Percentiles rank a stretch among this genome's conserved stretches.
Conservation (phyloP, 2,113 vertebrate genomes). For the Xenopus laevis region DNA sequence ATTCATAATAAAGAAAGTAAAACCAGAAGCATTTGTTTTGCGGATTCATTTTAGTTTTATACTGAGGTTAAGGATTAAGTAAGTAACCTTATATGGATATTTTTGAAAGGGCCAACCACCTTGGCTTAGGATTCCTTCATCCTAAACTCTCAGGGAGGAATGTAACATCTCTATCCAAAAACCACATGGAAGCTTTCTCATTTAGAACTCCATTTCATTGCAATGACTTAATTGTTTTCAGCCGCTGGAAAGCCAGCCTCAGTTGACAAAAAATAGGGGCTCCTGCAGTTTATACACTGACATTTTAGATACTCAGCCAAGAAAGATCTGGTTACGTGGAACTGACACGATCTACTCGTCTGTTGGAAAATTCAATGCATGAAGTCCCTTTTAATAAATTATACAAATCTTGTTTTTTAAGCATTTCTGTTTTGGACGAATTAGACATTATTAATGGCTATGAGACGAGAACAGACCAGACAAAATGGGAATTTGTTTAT, state of each 20-base stretch:
- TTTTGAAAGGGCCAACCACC: neutral
- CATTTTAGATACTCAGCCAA: constrained; percentile 22
- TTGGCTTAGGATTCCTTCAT: neutral
- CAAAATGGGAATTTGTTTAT: too few relatives aligned
- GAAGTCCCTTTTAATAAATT: neutral
- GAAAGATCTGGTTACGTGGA: constrained; percentile 5
- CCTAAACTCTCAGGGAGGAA: neutral
- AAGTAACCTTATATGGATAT: constrained; percentile 29
- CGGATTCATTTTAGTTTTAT: neutral
- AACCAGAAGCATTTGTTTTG: neutral
- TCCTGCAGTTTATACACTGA: constrained; percentile 3
- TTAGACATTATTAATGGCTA: neutral
- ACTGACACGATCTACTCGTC: neutral
- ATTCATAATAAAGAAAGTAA: constrained; percentile 3
- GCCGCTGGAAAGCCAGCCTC: constrained; percentile 9
- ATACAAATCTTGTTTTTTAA: neutral
- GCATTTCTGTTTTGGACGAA: neutral
- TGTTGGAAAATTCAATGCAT: constrained; percentile 14
- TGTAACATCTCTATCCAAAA: constrained; percentile 15
- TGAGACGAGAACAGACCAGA: neutral
- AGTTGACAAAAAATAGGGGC: neutral
- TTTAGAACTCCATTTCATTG: constrained; percentile 23
- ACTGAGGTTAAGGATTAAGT: neutral
- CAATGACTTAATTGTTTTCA: constrained; percentile 39
- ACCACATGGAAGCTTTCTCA: constrained; percentile 35